Percentiles rank a stretch among this genome's conserved stretches.
phyloP scores from a whole-genome alignment of 2,113 vertebrate genomes.

The Tragelaphus scriptus region DNA sequence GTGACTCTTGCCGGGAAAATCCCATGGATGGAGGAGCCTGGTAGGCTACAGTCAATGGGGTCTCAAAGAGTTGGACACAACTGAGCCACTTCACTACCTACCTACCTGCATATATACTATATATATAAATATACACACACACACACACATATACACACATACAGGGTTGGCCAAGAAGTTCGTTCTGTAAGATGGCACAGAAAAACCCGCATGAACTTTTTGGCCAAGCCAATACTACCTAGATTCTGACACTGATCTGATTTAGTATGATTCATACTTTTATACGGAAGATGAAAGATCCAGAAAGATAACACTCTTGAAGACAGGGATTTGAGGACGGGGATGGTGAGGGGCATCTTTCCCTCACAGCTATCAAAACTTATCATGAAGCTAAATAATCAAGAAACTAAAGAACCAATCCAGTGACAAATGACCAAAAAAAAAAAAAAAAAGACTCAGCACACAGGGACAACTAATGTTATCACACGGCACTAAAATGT shows the following conservation, averaged over 20 bases:
- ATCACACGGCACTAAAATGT: neutral
- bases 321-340: neutral
- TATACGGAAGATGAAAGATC: neutral
- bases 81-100: neutral
- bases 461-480: neutral
- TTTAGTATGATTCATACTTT: neutral
- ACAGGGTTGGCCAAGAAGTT: neutral
- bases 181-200: neutral
- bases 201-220: neutral
- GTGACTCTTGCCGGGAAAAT: neutral
- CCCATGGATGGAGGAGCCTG: neutral
- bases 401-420: neutral
- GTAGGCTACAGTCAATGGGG: neutral
- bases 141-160: neutral
- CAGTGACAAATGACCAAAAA: neutral
- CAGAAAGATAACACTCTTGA: neutral
- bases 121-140: neutral
- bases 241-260: neutral
- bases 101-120: neutral
- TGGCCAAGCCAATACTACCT: neutral
- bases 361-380: neutral
- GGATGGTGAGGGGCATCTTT: neutral
- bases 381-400: neutral
- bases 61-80: neutral
- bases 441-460: neutral